Conservation (phyloP, 2,888 invertebrate genomes). For the Punctoribates punctum region DNA sequence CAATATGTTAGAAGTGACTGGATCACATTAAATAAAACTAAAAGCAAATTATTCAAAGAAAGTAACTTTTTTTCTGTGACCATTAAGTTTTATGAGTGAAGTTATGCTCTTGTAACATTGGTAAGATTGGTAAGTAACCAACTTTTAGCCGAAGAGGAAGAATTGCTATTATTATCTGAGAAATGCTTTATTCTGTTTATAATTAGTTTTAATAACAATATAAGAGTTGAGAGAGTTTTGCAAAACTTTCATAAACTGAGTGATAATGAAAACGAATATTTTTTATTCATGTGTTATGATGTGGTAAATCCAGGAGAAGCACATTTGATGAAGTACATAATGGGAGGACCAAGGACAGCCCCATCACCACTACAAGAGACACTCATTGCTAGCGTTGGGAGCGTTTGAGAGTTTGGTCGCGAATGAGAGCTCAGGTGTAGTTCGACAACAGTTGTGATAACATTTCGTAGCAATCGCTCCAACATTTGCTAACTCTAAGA, state of each 20-base stretch:
- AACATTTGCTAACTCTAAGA: neutral
- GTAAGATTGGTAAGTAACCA: no score
- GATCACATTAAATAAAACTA: no score
- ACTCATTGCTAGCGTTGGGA: neutral
- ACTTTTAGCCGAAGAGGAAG: neutral
- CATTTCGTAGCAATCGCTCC: constrained; percentile 5
- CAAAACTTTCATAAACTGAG: neutral
- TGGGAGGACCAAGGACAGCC: constrained; percentile 21
- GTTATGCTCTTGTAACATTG: no score
- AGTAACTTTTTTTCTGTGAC: no score
- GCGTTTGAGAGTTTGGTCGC: constrained; percentile 3
- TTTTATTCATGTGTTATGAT: neutral
- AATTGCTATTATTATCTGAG: neutral
- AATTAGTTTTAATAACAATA: constrained; percentile 13
- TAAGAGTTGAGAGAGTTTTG: neutral
- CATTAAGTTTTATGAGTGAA: no score
- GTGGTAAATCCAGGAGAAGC: constrained; percentile 35
- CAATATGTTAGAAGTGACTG: no score
- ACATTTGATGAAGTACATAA: constrained; percentile 26
- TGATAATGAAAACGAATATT: constrained; percentile 23
- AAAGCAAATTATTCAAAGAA: no score
- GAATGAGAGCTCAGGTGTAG: constrained; percentile 16
- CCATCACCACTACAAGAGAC: constrained; percentile 21
- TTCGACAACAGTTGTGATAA: neutral
- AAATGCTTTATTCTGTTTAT: neutral